These are phyloP conservation scores for Microchirus variegatus DNA, from an alignment of 2,797 vertebrate genomes.

Conservation along the genomic window DNA sequence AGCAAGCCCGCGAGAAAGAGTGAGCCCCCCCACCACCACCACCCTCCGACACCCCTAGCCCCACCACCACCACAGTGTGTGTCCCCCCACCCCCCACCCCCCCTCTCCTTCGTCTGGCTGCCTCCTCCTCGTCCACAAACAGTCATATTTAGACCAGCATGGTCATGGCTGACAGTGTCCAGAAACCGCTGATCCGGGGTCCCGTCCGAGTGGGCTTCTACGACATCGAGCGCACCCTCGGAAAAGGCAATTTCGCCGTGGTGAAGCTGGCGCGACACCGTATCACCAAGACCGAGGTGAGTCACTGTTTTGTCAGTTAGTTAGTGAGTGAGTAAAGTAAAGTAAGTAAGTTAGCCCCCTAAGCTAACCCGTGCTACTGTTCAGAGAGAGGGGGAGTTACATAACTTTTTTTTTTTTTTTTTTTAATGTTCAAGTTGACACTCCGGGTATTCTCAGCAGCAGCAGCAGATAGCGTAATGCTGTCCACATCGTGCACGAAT, in stretches of 20 bases:
- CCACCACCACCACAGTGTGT: slow-evolving; percentile 16
- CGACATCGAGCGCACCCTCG: slow-evolving; percentile 98
- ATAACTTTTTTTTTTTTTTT: slow-evolving; percentile 82
- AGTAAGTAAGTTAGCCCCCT: slow-evolving; percentile 56
- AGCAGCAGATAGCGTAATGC: slow-evolving; percentile 35
- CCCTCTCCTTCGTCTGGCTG: slow-evolving; percentile 44
- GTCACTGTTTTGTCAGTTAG: slow-evolving; percentile 80
- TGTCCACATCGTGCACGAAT: slow-evolving; percentile 36
- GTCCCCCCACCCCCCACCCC: too few species aligned
- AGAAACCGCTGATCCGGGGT: slow-evolving; percentile 88
- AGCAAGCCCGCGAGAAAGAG: slow-evolving; percentile 33
- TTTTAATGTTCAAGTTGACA: slow-evolving; percentile 68
- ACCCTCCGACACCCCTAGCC: too few species aligned
- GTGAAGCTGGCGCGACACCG: slow-evolving; percentile 97
- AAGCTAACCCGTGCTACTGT: slow-evolving; percentile 74
- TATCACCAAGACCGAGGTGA: slow-evolving; percentile 98
- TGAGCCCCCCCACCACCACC: slow-evolving; percentile 30
- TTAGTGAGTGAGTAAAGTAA: slow-evolving; percentile 8
- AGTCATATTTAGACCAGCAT: slow-evolving; percentile 88
- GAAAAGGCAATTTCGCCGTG: slow-evolving; percentile 98
- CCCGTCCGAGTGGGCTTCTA: slow-evolving; percentile 98
- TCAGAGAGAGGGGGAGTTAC: slow-evolving; percentile 56
- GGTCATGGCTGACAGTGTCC: slow-evolving; percentile 98
- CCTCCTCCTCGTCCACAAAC: slow-evolving; percentile 47
- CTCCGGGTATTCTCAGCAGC: slow-evolving; percentile 31